Percentiles rank a stretch among this genome's conserved stretches.
Conservation (phyloP, 2,113 vertebrate species). For the Galeopterus variegatus region DNA sequence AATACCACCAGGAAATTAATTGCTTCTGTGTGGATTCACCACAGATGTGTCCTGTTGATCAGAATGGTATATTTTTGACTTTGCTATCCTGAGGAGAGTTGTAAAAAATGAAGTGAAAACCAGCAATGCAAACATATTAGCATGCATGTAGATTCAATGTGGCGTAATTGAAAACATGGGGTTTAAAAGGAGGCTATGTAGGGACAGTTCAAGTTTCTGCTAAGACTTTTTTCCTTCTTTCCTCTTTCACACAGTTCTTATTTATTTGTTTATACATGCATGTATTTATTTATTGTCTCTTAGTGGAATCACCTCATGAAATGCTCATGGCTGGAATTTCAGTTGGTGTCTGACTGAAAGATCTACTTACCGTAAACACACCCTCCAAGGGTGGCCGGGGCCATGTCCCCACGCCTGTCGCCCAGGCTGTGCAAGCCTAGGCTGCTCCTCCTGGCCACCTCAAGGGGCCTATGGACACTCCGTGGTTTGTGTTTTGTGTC, state of each 20-base stretch:
- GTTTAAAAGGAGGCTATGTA: conserved; percentile 38
- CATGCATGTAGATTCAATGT: conserved; percentile 69
- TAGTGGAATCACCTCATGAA: conserved; percentile 64
- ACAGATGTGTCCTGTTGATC: conserved; percentile 86
- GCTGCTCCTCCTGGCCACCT: conserved; percentile 51
- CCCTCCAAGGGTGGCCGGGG: conserved; percentile 21
- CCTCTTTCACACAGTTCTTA: not conserved
- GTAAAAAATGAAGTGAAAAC: conserved; percentile 75
- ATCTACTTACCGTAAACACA: conserved; percentile 76
- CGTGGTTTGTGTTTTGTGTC: not conserved
- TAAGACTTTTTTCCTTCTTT: not conserved
- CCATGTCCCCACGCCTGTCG: conserved; percentile 48
- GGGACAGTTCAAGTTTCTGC: conserved; percentile 22
- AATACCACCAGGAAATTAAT: conserved; percentile 92
- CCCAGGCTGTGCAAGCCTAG: conserved; percentile 78
- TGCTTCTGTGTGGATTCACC: conserved; percentile 89
- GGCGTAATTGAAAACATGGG: conserved; percentile 75
- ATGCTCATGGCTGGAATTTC: conserved; percentile 69
- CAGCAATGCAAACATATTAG: conserved; percentile 81
- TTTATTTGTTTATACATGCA: not conserved
- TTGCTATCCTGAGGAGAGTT: conserved; percentile 79
- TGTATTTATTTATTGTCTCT: not conserved
- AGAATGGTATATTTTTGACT: conserved; percentile 84
- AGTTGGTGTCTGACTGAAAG: conserved; percentile 75
- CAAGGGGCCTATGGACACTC: conserved; percentile 67